Conservation (phyloP, 2,888 invertebrate species). For the Hecatera dysodea region DNA sequence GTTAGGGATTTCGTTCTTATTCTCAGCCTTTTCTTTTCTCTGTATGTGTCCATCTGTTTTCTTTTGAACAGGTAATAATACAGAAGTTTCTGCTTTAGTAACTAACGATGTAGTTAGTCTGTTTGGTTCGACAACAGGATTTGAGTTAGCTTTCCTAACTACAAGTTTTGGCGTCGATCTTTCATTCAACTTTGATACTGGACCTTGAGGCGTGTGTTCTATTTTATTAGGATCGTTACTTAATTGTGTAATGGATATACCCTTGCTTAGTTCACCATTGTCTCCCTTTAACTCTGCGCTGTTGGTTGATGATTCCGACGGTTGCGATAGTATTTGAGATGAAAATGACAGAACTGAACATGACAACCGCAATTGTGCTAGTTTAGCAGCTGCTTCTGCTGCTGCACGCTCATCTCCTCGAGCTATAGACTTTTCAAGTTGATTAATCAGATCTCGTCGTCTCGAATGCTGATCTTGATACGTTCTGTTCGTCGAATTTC, state of each 20-base stretch:
- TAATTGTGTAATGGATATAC: constrained; percentile 2
- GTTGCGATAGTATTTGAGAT: constrained; percentile 82
- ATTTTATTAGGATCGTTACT: constrained; percentile 23
- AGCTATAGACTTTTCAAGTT: constrained; percentile 94
- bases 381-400: constrained; percentile 94
- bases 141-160: constrained; percentile 32
- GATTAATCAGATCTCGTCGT: constrained; percentile 90
- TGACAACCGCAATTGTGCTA: constrained; percentile 94
- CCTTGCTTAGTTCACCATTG: constrained; percentile 18
- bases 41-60: constrained; percentile 36
- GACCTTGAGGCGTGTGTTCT: constrained; percentile 3
- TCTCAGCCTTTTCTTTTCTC: constrained; percentile 31
- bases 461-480: constrained; percentile 77
- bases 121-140: constrained; percentile 8
- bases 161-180: constrained; percentile 30
- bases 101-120: constrained; percentile 13
- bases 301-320: constrained; percentile 61
- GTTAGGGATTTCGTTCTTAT: constrained; percentile 61
- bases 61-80: constrained; percentile 24
- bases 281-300: constrained; percentile 14
- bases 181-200: constrained; percentile 18
- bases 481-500: constrained; percentile 25
- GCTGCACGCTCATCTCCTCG: constrained; percentile 94
- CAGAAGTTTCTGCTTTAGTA: constrained; percentile 23
- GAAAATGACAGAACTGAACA: constrained; percentile 92